Conservation (phyloP, 1,140 invertebrate genomes). For the Ceratosolen solmsi region DNA sequence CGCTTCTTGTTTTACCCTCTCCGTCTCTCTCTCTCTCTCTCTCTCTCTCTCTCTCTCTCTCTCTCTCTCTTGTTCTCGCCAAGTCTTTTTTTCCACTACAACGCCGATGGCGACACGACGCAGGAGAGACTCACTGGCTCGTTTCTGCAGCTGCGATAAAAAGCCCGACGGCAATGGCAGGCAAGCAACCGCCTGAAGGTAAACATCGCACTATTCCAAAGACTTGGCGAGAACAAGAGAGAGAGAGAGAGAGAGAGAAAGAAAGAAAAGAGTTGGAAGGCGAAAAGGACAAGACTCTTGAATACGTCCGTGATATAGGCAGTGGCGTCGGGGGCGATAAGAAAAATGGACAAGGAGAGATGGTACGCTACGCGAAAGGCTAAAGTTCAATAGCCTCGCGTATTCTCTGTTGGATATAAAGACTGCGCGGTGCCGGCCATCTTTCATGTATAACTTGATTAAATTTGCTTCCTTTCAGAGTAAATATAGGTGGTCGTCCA, state of each 20-base stretch:
- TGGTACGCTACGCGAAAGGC: slow-evolving; percentile 21
- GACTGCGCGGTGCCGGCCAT: background rate
- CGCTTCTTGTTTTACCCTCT: background rate
- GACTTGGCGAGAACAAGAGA: background rate
- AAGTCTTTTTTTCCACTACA: background rate
- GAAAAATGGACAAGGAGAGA: slow-evolving; percentile 45
- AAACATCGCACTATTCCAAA: slow-evolving; percentile 1
- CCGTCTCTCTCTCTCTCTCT: background rate
- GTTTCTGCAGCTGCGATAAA: slow-evolving; percentile 32
- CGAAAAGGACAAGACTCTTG: background rate
- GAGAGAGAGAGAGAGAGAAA: background rate
- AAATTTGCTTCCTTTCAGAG: background rate
- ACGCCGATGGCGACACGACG: background rate
- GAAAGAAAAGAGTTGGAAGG: background rate
- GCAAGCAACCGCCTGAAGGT: slow-evolving; percentile 37
- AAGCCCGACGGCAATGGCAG: slow-evolving; percentile 18
- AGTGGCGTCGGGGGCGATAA: slow-evolving; percentile 35
- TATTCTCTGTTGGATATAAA: slow-evolving; percentile 40
- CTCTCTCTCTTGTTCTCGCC: background rate
- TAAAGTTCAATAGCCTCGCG: slow-evolving; percentile 53
- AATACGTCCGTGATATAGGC: background rate
- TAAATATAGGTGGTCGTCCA: too few relatives aligned
- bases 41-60: background rate
- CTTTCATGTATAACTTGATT: background rate
- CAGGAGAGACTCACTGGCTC: background rate